Evolutionary conservation across 2,888 invertebrate genomes (phyloP).

Genomic region (Pristionchus japonicus): DNA sequence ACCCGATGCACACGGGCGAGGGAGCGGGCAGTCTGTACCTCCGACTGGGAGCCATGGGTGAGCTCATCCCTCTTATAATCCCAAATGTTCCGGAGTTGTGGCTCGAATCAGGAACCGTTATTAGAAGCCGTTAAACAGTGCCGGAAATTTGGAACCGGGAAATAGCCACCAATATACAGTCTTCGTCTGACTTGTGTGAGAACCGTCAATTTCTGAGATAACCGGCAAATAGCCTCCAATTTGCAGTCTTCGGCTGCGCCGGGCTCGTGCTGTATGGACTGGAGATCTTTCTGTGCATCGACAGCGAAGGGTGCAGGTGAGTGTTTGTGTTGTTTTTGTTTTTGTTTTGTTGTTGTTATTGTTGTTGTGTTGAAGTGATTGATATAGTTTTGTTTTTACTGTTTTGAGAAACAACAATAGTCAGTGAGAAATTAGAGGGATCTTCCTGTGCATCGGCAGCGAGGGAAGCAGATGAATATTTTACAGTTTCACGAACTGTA

Average conservation of each 20-base stretch:
- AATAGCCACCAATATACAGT: too few species aligned
- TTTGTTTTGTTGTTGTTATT: too few species aligned
- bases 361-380: too few species aligned
- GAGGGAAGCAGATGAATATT: constrained; percentile 54
- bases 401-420: too few species aligned
- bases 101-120: too few species aligned
- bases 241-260: constrained; percentile 70
- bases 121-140: too few species aligned
- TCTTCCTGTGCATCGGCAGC: constrained; percentile 69
- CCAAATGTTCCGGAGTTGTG: too few species aligned
- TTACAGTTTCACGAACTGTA: too few species aligned
- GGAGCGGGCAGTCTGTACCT: constrained; percentile 72
- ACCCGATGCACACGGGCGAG: constrained; percentile 65
- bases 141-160: not conserved
- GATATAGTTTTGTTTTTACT: too few species aligned
- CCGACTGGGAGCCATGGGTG: constrained; percentile 71
- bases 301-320: constrained; percentile 58
- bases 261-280: constrained; percentile 73
- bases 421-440: too few species aligned
- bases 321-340: constrained; percentile 47
- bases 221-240: not conserved
- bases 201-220: not conserved
- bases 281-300: constrained; percentile 65
- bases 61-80: too few species aligned
- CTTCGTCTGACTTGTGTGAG: not conserved